Evolutionary conservation across 2,113 vertebrate genomes (phyloP), one percentile per base, ranked within the genome.

Genomic region (Corythoichthys haematopterus): DNA sequence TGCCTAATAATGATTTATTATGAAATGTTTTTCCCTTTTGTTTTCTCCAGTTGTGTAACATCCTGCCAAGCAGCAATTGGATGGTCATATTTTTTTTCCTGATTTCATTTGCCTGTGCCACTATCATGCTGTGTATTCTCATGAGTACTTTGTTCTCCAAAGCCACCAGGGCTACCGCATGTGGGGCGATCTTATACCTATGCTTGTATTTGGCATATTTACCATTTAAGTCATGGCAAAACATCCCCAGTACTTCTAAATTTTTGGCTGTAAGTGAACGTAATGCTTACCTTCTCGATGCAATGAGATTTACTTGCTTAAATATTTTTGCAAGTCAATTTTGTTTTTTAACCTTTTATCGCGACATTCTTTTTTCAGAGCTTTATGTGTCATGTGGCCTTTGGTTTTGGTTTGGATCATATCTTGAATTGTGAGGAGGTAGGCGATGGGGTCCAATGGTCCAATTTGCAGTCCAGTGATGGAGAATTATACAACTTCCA

Each of bases 361-460:
- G 69, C 14, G 12, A 57, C 56, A 5, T 20, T 0, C 0, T 51
- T 64, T 56, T 61, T 0, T 2, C 84, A 98, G 96, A 97, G 95
- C 76, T 87, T 98, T 48, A 79, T 98, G n/a, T 97, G 94, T 0
- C 95, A 94, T 0, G 96, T 96, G 69, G 95, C 95, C n/a, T 98
- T 98, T 0, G 95, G 96, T 6, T 98, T 96, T 0, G 95, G 95
- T 47, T 97, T 95, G 0, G 95, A 96, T 84, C 94, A 94, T 80
- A 93, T 98, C 78, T 93, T 93, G 15, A 92, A 94, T 74, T 94
- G 94, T 0, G 95, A 98, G 79, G 94, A 96, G 71, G 94, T 96
- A 76, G 95, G 96, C 0, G 78, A 94, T 47, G 96, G 95, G 5
- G 92, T 93, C 16, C 95, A 94, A 87, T 98, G 96, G 96, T 80